A percentile compares a stretch with the other conserved stretches of the same genome.
Conservation (phyloP, 1,140 invertebrate species). For the Diprion similis region DNA sequence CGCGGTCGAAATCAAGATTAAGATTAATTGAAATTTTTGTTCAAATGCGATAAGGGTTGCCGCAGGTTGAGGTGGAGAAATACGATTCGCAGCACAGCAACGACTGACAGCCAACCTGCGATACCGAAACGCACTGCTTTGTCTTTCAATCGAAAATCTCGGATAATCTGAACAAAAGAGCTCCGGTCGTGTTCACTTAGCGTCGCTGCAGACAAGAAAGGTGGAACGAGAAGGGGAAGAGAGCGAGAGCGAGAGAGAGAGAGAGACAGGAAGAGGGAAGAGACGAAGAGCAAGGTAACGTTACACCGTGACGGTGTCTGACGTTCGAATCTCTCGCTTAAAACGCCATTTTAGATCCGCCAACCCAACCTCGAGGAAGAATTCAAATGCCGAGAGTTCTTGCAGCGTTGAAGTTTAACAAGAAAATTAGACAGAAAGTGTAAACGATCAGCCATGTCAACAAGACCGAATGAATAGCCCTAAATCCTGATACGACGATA, state of each 20-base stretch:
- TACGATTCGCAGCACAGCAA: slow-evolving; percentile 12
- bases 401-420: neutral
- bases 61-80: neutral
- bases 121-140: neutral
- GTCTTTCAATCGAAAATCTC: slow-evolving; percentile 5
- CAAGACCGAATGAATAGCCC: no score
- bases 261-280: slow-evolving; percentile 14
- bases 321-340: neutral
- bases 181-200: slow-evolving; percentile 1
- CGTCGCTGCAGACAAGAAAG: neutral
- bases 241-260: neutral
- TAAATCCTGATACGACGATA: no score
- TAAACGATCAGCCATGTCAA: neutral
- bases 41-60: neutral
- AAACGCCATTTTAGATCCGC: neutral
- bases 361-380: neutral
- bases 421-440: neutral
- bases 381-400: neutral
- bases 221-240: neutral
- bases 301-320: slow-evolving; percentile 1
- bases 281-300: neutral
- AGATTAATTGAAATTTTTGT: neutral
- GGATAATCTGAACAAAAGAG: slow-evolving; percentile 1
- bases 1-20: no score
- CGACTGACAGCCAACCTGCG: neutral